Conservation (phyloP, 2,113 vertebrate genomes). For the Rhinolophus sinicus region DNA sequence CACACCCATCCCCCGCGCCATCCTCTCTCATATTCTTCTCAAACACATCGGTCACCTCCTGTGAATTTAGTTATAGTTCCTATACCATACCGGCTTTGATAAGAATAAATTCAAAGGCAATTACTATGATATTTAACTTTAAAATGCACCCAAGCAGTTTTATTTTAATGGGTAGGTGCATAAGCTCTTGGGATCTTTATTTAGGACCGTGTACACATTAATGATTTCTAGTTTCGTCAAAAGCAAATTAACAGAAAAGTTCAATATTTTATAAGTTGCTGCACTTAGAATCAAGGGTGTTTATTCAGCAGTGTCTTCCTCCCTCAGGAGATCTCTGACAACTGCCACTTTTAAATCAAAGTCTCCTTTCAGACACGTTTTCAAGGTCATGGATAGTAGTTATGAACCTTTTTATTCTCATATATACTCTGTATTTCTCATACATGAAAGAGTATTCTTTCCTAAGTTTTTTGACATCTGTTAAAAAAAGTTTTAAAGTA, state of each 20-base stretch:
- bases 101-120: conserved; percentile 11
- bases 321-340: not conserved
- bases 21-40: not conserved
- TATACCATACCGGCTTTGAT: not conserved
- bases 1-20: rapidly evolving
- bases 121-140: not conserved
- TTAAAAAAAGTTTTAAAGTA: not conserved
- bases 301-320: not conserved
- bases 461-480: not conserved
- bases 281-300: not conserved
- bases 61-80: not conserved
- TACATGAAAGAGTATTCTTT: not conserved
- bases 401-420: not conserved
- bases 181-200: not conserved
- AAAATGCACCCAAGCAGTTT: not conserved
- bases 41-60: not conserved
- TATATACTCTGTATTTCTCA: not conserved
- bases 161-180: not conserved
- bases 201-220: not conserved
- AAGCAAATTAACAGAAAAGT: not conserved
- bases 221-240: not conserved
- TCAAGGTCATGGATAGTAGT: not conserved
- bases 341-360: conserved; percentile 15
- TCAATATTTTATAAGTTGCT: not conserved
- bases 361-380: not conserved